Evolutionary conservation across 2,797 vertebrate genomes (phyloP).

Genomic region (Alcedo quadribrachys): DNA sequence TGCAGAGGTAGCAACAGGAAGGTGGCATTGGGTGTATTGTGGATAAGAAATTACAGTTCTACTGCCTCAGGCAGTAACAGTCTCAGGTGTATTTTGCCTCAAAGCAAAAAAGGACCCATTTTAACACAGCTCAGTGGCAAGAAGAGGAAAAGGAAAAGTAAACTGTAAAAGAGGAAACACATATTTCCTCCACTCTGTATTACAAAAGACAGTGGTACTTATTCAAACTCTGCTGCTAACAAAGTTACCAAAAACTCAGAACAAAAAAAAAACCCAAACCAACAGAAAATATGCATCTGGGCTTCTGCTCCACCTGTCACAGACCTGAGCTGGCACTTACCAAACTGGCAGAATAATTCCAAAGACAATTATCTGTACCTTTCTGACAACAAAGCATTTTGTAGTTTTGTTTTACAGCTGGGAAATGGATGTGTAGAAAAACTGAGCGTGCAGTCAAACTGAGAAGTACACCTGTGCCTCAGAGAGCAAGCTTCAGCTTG

Average conservation of each 20-base stretch:
- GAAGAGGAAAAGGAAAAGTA: background rate
- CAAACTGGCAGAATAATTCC: background rate
- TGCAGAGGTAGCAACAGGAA: background rate
- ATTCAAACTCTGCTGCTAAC: background rate
- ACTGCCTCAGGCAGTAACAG: background rate
- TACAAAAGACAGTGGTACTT: background rate
- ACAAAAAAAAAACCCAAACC: background rate
- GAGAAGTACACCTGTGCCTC: background rate
- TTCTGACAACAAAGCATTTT: background rate
- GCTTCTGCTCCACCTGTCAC: background rate
- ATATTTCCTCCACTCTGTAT: background rate
- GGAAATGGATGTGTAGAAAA: background rate
- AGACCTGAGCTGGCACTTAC: background rate
- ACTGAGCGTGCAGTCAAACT: rapidly evolving
- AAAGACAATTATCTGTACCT: background rate
- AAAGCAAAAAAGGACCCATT: background rate
- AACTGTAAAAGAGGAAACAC: background rate
- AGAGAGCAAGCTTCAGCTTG: background rate
- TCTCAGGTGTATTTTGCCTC: background rate
- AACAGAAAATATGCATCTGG: background rate
- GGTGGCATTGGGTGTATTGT: background rate
- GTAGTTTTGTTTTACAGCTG: background rate
- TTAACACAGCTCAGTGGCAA: background rate
- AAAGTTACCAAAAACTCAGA: background rate
- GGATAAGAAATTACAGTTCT: background rate